Conservation (phyloP, 2,888 invertebrate genomes). For the Trimorus sp. region DNA sequence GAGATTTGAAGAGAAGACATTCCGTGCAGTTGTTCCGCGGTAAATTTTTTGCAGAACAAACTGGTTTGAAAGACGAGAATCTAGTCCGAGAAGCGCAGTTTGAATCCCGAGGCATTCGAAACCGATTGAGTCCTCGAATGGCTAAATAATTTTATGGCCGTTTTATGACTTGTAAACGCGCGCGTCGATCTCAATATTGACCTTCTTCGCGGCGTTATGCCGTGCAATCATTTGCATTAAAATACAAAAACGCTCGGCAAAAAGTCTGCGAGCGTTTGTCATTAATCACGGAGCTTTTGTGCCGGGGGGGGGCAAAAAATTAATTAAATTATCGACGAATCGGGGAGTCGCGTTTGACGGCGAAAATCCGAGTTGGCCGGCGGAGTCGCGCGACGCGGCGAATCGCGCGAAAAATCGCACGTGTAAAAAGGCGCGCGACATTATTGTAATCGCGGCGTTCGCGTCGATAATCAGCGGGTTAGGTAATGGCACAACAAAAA, state of each 20-base stretch:
- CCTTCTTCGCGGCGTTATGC: conserved; percentile 45
- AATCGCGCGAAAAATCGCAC: no score
- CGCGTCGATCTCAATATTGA: conserved; percentile 51
- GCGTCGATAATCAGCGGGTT: no score
- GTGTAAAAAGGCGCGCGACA: no score
- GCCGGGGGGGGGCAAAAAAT: no score
- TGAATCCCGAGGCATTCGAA: conserved; percentile 8
- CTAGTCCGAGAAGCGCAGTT: neutral
- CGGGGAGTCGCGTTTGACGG: no score
- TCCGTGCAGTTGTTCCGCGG: neutral
- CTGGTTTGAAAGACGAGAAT: neutral
- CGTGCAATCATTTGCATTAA: conserved; percentile 44
- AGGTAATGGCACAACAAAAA: no score
- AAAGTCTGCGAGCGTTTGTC: conserved; percentile 27
- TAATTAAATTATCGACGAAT: no score
- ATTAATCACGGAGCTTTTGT: conserved; percentile 1
- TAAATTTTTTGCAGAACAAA: neutral
- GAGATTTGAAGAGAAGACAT: no score
- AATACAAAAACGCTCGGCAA: conserved; percentile 36
- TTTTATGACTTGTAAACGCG: conserved; percentile 47
- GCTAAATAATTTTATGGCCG: conserved; percentile 52
- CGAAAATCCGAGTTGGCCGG: no score
- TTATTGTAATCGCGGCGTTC: no score
- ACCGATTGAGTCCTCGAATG: conserved; percentile 38
- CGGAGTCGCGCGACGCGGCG: no score